These are phyloP conservation scores for Hemichromis elongatus DNA, from an alignment of 2,113 vertebrate species.

Conservation along the genomic window DNA sequence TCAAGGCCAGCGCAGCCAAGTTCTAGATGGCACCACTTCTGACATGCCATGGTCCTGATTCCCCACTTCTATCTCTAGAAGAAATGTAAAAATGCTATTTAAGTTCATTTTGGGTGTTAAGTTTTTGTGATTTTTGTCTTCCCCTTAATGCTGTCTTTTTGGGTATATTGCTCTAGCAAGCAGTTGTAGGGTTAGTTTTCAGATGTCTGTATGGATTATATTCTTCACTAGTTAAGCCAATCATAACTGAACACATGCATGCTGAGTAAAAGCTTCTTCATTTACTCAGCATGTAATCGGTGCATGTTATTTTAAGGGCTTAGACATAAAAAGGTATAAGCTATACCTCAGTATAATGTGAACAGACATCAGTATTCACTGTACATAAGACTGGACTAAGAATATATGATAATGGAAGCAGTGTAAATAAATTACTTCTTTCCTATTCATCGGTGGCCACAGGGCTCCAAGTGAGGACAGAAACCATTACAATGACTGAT, in stretches of 20 bases:
- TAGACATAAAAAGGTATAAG: background rate
- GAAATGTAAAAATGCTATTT: background rate
- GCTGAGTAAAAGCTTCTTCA: background rate
- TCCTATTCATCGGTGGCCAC: conserved; percentile 26
- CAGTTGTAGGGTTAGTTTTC: rapidly evolving
- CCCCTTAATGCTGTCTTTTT: background rate
- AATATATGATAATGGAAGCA: conserved; percentile 25
- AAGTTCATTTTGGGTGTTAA: background rate
- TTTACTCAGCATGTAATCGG: background rate
- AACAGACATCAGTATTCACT: background rate
- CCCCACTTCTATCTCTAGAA: background rate
- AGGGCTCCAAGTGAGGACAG: conserved; percentile 29
- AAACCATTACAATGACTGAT: conserved; percentile 54
- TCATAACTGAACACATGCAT: background rate
- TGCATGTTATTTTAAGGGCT: rapidly evolving
- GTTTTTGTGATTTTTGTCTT: background rate
- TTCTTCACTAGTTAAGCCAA: rapidly evolving
- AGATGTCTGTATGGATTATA: background rate
- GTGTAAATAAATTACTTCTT: conserved; percentile 39
- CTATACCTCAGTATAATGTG: background rate
- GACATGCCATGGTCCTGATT: background rate
- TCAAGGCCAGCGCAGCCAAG: background rate
- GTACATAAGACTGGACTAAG: background rate
- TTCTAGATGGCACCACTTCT: background rate
- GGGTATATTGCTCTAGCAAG: background rate